These are phyloP conservation scores for Athetis lepigone DNA, from an alignment of 2,888 invertebrate genomes.

Conservation along the genomic window DNA sequence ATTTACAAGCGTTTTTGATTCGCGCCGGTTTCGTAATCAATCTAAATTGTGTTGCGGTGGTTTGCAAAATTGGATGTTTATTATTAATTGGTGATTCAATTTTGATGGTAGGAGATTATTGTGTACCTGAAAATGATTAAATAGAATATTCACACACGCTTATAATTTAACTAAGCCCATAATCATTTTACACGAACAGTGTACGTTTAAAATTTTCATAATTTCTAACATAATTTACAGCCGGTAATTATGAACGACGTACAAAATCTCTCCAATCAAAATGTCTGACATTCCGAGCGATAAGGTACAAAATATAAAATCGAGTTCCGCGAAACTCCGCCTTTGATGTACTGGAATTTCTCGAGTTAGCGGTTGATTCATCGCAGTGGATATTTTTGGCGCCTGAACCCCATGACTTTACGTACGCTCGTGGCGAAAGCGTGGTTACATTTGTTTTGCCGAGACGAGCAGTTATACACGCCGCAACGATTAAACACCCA, in stretches of 20 bases:
- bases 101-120: constrained; percentile 7
- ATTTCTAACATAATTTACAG: constrained; percentile 28
- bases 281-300: constrained; percentile 57
- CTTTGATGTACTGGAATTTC: constrained; percentile 87
- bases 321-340: constrained; percentile 78
- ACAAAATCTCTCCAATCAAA: constrained; percentile 62
- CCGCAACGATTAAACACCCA: constrained; percentile 80
- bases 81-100: constrained; percentile 27
- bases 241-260: constrained; percentile 54
- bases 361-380: constrained; percentile 85
- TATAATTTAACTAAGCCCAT: neutral
- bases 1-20: constrained; percentile 68
- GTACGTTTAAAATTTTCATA: neutral
- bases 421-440: constrained; percentile 75
- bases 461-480: constrained; percentile 69
- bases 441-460: constrained; percentile 79
- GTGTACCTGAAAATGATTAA: neutral
- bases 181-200: neutral
- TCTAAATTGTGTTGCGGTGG: constrained; percentile 58
- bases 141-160: neutral
- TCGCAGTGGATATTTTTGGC: constrained; percentile 82
- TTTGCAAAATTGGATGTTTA: constrained; percentile 37
- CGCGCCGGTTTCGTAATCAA: constrained; percentile 54
- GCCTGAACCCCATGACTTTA: constrained; percentile 68
- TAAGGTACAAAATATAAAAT: constrained; percentile 69